Base-by-base conservation (phyloP, 2,113 vertebrate species). In the Nestor notabilis region DNA sequence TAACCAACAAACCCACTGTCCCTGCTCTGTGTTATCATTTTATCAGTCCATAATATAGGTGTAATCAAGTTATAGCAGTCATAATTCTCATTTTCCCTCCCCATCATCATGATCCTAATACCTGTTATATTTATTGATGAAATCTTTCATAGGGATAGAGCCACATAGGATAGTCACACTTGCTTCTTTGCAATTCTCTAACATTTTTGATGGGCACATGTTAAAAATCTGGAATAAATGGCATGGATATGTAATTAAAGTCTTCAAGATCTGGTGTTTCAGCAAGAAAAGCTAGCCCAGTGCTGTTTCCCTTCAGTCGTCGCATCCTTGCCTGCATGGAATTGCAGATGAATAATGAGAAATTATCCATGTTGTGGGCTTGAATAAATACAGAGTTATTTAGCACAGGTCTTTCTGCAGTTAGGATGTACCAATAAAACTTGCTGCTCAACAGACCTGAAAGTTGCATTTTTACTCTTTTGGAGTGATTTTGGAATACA, bases 261-360 rank as follows among this genome's bases (percentile, higher is more conserved):
- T n/a, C 33, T 75, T 68, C 17, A 60, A 28, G 29, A 33, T 46
- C 7, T 15, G 41, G 21, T 31, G 12, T 49, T 61, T 41, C 4
- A 23, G 43, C 17, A 46, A 25, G 23, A 35, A 53, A 28, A 80
- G 16, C 29, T 13, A 66, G 7, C 58, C 23, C 9, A 35, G 10
- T 0, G 0, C 64, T 25, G 8, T 23, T 68, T 47, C 27, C 44
- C 39, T 0, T 2, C 33, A 28, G 17, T 31, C 27, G 35, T n/a
- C 0, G 1, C 37, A 14, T 70, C 52, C 13, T 39, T 24, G 13
- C 44, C 53, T 1, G 1, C 37, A 23, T 23, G 13, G 60, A 44
- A 53, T 21, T 1, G 4, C 23, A 15, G 33, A 43, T 72, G 55
- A 72, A 39, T n/a, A 61, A 63, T 35, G 46, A 52, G 35, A 25